Evolutionary conservation across 2,113 vertebrate genomes (phyloP).

Genomic region (Okapia johnstoni): DNA sequence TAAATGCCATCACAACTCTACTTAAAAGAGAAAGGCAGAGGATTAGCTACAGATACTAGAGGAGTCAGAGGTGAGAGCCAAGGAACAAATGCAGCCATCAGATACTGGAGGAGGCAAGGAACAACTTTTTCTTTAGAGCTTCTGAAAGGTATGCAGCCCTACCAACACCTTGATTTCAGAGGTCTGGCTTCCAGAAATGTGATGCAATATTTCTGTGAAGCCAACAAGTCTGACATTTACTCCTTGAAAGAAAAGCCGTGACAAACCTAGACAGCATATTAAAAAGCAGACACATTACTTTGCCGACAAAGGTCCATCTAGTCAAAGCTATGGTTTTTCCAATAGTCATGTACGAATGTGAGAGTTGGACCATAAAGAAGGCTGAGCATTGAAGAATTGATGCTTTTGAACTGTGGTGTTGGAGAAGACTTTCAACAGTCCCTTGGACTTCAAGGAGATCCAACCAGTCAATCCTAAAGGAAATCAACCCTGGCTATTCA

Average conservation of each 20-base stretch:
- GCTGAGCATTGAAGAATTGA: fast-evolving
- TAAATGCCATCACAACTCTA: background rate
- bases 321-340: background rate
- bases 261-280: background rate
- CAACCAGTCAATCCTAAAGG: background rate
- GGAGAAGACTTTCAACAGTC: background rate
- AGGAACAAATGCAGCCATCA: background rate
- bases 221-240: too few species aligned
- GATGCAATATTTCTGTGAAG: background rate
- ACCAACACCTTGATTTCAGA: background rate
- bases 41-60: background rate
- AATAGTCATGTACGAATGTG: background rate
- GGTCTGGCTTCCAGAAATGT: background rate
- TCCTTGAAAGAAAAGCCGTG: background rate
- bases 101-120: background rate
- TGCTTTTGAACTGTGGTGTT: background rate
- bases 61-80: background rate
- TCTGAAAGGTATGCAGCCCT: background rate
- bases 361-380: background rate
- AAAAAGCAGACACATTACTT: background rate
- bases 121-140: background rate
- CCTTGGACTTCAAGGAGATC: background rate
- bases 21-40: background rate
- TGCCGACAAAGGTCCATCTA: background rate
- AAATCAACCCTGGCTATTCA: background rate